phyloP scores from a whole-genome alignment of 2,797 vertebrate genomes.

The Eutrigla gurnardus region DNA sequence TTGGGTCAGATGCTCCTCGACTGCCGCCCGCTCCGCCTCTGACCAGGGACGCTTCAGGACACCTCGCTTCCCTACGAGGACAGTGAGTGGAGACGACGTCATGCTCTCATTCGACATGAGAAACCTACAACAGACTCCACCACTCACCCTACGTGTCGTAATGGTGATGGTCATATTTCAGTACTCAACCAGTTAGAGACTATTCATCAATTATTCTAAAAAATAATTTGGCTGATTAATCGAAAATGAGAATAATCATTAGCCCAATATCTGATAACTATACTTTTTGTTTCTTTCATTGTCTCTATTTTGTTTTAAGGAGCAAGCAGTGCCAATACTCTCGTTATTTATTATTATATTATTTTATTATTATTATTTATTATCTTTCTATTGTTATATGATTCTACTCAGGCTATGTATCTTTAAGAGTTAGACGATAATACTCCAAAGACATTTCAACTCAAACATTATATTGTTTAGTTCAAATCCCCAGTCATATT shows the following conservation, averaged over 20 bases:
- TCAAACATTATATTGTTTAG: too few species aligned
- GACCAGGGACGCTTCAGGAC: slow-evolving; percentile 89
- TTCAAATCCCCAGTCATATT: too few species aligned
- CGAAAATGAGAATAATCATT: neutral
- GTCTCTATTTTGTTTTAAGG: too few species aligned
- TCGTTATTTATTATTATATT: too few species aligned
- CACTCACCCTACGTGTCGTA: too few species aligned
- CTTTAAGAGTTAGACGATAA: neutral
- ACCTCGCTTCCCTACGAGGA: slow-evolving; percentile 82
- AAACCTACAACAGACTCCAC: neutral
- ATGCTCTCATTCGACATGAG: neutral
- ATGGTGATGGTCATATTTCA: neutral
- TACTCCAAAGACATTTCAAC: neutral
- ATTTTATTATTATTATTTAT: neutral
- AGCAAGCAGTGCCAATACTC: too few species aligned
- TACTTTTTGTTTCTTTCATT: too few species aligned
- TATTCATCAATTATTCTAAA: neutral
- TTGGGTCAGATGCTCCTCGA: slow-evolving; percentile 85
- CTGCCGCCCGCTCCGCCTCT: slow-evolving; percentile 84
- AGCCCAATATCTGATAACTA: too few species aligned
- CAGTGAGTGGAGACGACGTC: neutral
- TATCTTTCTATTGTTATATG: neutral
- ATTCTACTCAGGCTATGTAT: neutral
- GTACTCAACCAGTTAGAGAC: neutral
- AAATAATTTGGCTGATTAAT: neutral